These are phyloP conservation scores for Dascillus cervinus DNA, from an alignment of 2,888 invertebrate genomes.

Conservation along the genomic window DNA sequence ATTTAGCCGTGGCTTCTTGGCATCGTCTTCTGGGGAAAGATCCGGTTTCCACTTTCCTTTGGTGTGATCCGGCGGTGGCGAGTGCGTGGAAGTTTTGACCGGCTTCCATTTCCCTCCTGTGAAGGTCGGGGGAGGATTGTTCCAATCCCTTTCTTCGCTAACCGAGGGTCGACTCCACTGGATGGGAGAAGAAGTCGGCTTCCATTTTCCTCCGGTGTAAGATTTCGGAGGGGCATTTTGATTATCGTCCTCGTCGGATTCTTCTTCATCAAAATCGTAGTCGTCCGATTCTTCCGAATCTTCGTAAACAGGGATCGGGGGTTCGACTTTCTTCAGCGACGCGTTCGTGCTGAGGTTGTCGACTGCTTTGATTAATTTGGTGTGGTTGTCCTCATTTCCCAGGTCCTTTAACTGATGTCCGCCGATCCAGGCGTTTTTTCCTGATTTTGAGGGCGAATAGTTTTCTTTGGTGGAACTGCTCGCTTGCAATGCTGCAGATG, in stretches of 20 bases:
- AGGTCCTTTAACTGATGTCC: constrained; percentile 51
- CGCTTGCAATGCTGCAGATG: constrained; percentile 36
- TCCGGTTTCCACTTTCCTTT: constrained; percentile 54
- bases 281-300: constrained; percentile 39
- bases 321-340: constrained; percentile 30
- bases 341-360: constrained; percentile 51
- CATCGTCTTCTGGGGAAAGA: neutral
- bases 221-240: constrained; percentile 46
- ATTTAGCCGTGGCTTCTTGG: neutral
- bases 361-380: constrained; percentile 57
- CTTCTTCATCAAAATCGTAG: constrained; percentile 41
- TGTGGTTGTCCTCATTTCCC: constrained; percentile 50
- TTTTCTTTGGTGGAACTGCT: constrained; percentile 21
- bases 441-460: constrained; percentile 33
- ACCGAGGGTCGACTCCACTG: constrained; percentile 30
- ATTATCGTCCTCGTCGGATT: constrained; percentile 47
- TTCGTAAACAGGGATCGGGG: constrained; percentile 35
- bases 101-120: constrained; percentile 61
- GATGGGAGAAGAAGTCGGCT: constrained; percentile 47
- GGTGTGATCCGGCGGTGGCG: constrained; percentile 40
- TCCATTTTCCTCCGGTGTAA: constrained; percentile 69
- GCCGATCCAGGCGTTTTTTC: constrained; percentile 56
- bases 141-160: constrained; percentile 45
- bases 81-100: constrained; percentile 3
- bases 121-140: constrained; percentile 47